phyloP scores from a whole-genome alignment of 2,113 vertebrate genomes.

The Zapus hudsonius region DNA sequence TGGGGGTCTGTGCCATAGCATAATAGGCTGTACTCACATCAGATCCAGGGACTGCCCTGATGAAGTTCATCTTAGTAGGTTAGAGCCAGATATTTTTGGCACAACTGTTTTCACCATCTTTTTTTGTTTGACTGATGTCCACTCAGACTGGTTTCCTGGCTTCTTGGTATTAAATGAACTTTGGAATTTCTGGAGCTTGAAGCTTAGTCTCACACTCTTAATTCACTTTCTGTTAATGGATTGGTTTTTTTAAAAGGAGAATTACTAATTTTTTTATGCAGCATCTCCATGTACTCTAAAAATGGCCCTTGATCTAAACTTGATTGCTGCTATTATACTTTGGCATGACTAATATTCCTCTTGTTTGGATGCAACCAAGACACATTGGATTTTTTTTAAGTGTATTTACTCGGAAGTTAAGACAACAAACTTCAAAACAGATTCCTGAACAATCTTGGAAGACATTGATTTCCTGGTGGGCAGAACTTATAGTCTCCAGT shows the following conservation, averaged over 20 bases:
- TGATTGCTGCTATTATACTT: background rate
- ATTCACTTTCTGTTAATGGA: background rate
- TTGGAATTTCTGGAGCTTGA: background rate
- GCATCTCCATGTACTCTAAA: background rate
- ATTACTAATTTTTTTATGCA: background rate
- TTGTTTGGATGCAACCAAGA: background rate
- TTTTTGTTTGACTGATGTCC: background rate
- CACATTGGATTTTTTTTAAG: background rate
- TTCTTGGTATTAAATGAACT: background rate
- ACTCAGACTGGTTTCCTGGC: background rate
- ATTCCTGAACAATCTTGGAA: background rate
- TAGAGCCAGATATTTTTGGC: background rate
- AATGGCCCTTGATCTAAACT: background rate
- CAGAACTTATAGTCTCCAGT: background rate
- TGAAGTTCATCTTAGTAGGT: background rate
- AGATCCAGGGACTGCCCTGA: background rate
- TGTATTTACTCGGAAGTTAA: slow-evolving; percentile 49
- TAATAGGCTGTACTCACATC: no score
- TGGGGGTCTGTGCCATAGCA: no score
- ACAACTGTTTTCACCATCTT: background rate
- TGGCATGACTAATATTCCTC: background rate
- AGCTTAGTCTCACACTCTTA: background rate
- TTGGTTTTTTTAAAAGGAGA: background rate
- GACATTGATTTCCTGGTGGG: background rate
- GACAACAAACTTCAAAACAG: background rate